These are phyloP conservation scores for Muscicapa striata DNA, from an alignment of 2,797 vertebrate genomes.

Conservation along the genomic window DNA sequence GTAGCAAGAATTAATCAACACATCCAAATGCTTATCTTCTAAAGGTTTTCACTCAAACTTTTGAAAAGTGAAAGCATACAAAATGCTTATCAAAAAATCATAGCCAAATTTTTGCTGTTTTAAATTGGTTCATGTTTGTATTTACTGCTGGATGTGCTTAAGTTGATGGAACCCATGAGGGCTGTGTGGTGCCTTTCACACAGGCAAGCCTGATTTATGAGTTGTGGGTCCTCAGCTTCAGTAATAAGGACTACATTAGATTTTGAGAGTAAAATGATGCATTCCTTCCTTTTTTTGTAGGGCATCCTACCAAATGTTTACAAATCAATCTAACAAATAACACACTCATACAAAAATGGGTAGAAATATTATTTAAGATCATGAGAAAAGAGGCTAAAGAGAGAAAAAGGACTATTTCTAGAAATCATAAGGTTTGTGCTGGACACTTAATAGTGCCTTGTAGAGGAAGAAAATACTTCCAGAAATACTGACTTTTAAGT, in stretches of 20 bases:
- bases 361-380: neutral
- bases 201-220: neutral
- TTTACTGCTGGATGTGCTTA: neutral
- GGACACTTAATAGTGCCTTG: neutral
- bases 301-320: neutral
- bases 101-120: neutral
- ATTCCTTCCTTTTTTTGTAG: neutral
- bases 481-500: neutral
- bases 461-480: neutral
- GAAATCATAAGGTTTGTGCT: neutral
- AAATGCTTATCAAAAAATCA: neutral
- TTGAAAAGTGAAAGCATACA: neutral
- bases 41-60: neutral
- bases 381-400: neutral
- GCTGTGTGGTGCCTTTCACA: neutral
- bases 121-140: neutral
- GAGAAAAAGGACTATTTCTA: neutral
- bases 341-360: fast-evolving
- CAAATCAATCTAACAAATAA: neutral
- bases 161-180: neutral
- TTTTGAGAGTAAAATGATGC: neutral
- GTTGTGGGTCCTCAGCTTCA: neutral
- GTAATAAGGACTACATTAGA: neutral
- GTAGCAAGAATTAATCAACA: neutral
- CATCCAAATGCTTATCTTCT: neutral